Base-by-base conservation (phyloP, 1,140 invertebrate genomes). In the Zaprionus capensis region DNA sequence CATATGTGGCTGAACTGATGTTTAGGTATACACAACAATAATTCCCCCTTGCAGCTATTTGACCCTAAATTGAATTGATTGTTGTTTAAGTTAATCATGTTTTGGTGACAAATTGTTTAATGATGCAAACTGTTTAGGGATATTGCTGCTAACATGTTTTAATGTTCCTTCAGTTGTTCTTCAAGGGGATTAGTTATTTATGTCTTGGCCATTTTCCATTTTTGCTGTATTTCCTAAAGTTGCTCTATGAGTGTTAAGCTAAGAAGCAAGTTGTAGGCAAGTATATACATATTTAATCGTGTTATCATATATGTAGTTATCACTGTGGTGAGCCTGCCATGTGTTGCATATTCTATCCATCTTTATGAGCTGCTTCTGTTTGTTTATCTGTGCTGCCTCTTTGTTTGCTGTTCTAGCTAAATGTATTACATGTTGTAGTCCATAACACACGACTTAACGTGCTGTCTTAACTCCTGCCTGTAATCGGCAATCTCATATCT, bases 381-480 rank as follows among this genome's bases (percentile, higher is more conserved):
- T 59, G 22, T 28, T 28, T 44, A 28, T 65, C 55, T 66, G 36
- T 24, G 46, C 46, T 59, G 17, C 57, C 57, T 51, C 34, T 41
- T 22, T 68, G 72, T 73, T 65, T 80, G 57, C 71, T 81, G 58
- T 70, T 67, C 56, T 24, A 44, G 70, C 61, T 83, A 69, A 80
- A 80, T 75, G 80, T 73, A 74, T 72, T 46, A 83, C 74, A 76
- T 62, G 49, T 56, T 5, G 70, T 71, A 70, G 75, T 72, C 46
- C 53, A 64, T 46, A 65, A 66, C 44, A 77, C 31, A 73, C 78
- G 76, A 84, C 81, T 73, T 84, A 84, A 80, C 81, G 81, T 71
- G 84, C 70, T 84, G 66, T 79, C 73, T 76, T 78, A 88, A 78
- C 68, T 77, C 57, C 46, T 55, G 53, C 12, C 36, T 38, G 49